phyloP scores from a whole-genome alignment of 2,888 invertebrate genomes.

The Prenolepis imparis region DNA sequence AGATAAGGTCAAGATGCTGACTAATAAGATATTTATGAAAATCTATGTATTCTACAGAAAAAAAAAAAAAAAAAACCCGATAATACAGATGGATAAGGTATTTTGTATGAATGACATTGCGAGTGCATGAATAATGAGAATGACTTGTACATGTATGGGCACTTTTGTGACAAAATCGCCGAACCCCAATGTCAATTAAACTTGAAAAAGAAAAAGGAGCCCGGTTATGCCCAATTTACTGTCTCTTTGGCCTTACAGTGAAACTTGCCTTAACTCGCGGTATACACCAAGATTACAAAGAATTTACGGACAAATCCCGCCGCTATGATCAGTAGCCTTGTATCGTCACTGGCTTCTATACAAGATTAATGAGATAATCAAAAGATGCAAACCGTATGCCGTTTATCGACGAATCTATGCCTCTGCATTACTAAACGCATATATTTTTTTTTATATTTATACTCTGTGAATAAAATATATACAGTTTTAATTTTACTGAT shows the following conservation, averaged over 20 bases:
- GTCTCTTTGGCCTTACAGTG: conserved; percentile 86
- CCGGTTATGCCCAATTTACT: conserved; percentile 76
- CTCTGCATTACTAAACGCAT: conserved; percentile 13
- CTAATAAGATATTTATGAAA: neutral
- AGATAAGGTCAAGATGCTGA: neutral
- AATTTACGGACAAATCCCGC: conserved; percentile 82
- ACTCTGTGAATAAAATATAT: neutral
- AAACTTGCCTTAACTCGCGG: conserved; percentile 79
- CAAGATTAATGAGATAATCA: conserved; percentile 73
- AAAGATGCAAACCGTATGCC: conserved; percentile 62
- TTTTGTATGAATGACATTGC: conserved; percentile 37
- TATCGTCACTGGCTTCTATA: conserved; percentile 84
- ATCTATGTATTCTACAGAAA: conserved; percentile 2
- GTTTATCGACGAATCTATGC: conserved; percentile 73
- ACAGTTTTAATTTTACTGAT: neutral
- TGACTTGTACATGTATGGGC: conserved; percentile 70
- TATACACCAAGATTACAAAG: conserved; percentile 86
- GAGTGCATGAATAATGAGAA: conserved; percentile 33
- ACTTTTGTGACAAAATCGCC: conserved; percentile 55
- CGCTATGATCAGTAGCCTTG: conserved; percentile 82
- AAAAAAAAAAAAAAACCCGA: neutral
- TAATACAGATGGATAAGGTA: neutral
- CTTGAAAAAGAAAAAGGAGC: conserved; percentile 71
- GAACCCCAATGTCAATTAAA: conserved; percentile 69
- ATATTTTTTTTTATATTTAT: neutral